phyloP scores from a whole-genome alignment of 2,888 invertebrate genomes.

The Eupithecia insigniata region DNA sequence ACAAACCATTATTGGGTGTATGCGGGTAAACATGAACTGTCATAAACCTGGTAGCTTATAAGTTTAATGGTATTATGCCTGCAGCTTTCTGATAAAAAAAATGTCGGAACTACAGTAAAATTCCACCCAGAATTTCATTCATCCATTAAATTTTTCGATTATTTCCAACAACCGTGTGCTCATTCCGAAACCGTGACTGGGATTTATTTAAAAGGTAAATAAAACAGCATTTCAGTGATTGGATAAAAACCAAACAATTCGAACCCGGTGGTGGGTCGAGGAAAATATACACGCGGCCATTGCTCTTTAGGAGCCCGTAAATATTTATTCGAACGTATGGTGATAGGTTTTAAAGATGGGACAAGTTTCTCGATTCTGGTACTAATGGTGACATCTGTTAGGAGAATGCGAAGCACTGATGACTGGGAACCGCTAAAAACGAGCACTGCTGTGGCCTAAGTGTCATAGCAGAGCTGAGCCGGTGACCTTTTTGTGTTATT shows the following conservation, averaged over 20 bases:
- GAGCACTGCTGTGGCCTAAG: too few species aligned
- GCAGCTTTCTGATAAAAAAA: not conserved
- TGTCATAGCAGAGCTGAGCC: too few species aligned
- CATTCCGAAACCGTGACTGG: constrained; percentile 1
- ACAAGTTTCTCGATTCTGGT: not conserved
- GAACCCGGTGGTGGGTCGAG: constrained; percentile 28
- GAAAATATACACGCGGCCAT: constrained; percentile 32
- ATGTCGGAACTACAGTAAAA: not conserved
- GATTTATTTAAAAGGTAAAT: constrained; percentile 29
- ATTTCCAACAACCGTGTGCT: constrained; percentile 3
- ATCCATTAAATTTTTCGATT: constrained; percentile 4
- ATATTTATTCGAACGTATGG: constrained; percentile 1
- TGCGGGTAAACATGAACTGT: too few species aligned
- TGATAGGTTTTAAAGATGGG: not conserved
- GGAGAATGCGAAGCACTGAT: too few species aligned
- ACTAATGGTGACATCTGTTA: not conserved
- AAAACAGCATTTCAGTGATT: constrained; percentile 36
- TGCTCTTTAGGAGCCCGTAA: constrained; percentile 27
- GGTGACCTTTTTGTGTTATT: too few species aligned
- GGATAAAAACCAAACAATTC: constrained; percentile 34
- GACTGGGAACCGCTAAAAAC: too few species aligned
- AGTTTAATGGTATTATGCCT: not conserved
- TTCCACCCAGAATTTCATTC: not conserved
- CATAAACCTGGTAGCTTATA: not conserved
- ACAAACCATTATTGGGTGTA: too few species aligned